Percentiles rank a stretch among this genome's conserved stretches.
Conservation (phyloP, 2,888 invertebrate genomes). For the Galeopsomyia nigrocyanea region DNA sequence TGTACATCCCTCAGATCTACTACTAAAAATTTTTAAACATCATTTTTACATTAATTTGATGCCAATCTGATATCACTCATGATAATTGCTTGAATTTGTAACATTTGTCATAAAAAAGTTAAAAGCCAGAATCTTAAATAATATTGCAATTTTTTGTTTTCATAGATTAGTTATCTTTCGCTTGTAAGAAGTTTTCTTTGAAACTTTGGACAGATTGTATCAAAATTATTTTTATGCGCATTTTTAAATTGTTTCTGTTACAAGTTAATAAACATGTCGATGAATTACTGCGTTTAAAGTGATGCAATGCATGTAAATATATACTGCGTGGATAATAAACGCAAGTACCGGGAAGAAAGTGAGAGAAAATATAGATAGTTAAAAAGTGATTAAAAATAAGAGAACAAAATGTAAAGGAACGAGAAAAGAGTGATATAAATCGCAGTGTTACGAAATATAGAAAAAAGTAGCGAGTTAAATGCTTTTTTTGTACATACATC, state of each 20-base stretch:
- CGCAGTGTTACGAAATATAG: background rate
- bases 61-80: too few relatives aligned
- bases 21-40: too few relatives aligned
- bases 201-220: background rate
- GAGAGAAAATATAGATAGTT: constrained; percentile 27
- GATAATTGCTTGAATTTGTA: too few relatives aligned
- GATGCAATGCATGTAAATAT: constrained; percentile 57
- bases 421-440: constrained; percentile 26
- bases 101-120: too few relatives aligned
- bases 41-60: too few relatives aligned
- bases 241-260: constrained; percentile 28
- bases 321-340: constrained; percentile 47
- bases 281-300: constrained; percentile 51
- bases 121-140: too few relatives aligned
- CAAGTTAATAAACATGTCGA: constrained; percentile 47
- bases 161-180: too few relatives aligned
- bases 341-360: constrained; percentile 6
- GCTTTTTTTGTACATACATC: constrained; percentile 26
- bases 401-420: background rate
- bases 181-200: too few relatives aligned
- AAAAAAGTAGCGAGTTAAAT: constrained; percentile 19
- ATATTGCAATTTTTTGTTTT: too few relatives aligned
- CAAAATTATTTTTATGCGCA: constrained; percentile 4
- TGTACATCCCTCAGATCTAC: too few relatives aligned
- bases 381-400: constrained; percentile 12